A percentile compares a stretch with the other conserved stretches of the same genome.
These are phyloP conservation scores for Mesocentrotus franciscanus DNA, from an alignment of 53 echinoderm and acorn worm species.

Conservation along the genomic window DNA sequence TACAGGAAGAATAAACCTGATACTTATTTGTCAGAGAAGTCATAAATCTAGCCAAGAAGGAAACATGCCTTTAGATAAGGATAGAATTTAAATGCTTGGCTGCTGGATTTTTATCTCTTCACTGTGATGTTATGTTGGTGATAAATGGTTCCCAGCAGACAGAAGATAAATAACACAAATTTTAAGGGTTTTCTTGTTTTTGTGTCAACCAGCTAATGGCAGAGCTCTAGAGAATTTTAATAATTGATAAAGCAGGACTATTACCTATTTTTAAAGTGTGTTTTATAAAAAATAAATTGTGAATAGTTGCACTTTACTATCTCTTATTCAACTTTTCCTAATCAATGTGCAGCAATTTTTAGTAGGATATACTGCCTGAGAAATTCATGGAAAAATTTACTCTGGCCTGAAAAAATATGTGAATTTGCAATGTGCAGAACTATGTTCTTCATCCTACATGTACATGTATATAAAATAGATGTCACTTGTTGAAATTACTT, in stretches of 20 bases:
- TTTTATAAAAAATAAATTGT: too few species aligned
- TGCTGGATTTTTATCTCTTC: constrained; percentile 27
- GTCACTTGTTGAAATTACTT: neutral
- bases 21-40: constrained; percentile 39
- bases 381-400: neutral
- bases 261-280: too few species aligned
- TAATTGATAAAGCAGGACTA: too few species aligned
- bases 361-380: too few species aligned
- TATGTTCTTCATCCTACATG: neutral
- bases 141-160: constrained; percentile 19
- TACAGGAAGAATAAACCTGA: constrained; percentile 33
- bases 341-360: too few species aligned
- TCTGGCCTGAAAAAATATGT: neutral
- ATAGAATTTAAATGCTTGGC: neutral
- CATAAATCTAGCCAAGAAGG: constrained; percentile 45
- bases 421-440: neutral
- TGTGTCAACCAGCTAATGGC: neutral
- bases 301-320: too few species aligned
- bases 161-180: neutral
- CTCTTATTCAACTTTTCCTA: too few species aligned
- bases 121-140: neutral
- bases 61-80: neutral
- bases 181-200: neutral
- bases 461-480: neutral
- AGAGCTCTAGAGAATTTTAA: neutral